Conservation (phyloP, 1,140 invertebrate genomes). For the Phortica variegata region DNA sequence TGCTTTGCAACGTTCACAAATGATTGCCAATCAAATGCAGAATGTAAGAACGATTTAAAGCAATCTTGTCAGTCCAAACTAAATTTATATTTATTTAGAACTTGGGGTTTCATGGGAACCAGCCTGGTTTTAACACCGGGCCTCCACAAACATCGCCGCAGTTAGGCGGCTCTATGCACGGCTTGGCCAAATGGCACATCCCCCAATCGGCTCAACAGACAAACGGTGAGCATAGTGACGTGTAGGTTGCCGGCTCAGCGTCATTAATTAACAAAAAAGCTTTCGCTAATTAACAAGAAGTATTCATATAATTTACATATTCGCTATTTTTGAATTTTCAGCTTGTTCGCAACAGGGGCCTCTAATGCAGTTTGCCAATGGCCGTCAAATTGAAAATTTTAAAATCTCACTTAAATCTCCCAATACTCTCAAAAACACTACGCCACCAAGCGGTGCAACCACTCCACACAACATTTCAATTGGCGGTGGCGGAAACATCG, state of each 20-base stretch:
- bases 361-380: constrained; percentile 52
- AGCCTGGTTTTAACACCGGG: constrained; percentile 52
- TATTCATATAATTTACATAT: too few species aligned
- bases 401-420: constrained; percentile 66
- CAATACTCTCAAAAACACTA: constrained; percentile 54
- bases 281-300: too few species aligned
- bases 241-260: too few species aligned
- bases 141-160: constrained; percentile 47
- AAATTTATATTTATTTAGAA: constrained; percentile 29
- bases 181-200: constrained; percentile 66
- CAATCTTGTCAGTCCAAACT: not conserved
- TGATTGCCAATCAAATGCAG: constrained; percentile 54
- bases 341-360: constrained; percentile 50
- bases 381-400: constrained; percentile 62
- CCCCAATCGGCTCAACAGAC: constrained; percentile 62
- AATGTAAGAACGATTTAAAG: constrained; percentile 42
- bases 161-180: constrained; percentile 40
- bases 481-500: constrained; percentile 20
- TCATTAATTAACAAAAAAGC: too few species aligned
- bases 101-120: constrained; percentile 56
- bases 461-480: constrained; percentile 13
- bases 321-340: constrained; percentile 5
- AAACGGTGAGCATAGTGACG: constrained; percentile 44
- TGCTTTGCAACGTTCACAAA: constrained; percentile 43
- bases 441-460: constrained; percentile 36